Percentiles rank a stretch among this genome's conserved stretches.
Conservation (phyloP, 1,140 invertebrate species). For the Laupala kohalensis region DNA sequence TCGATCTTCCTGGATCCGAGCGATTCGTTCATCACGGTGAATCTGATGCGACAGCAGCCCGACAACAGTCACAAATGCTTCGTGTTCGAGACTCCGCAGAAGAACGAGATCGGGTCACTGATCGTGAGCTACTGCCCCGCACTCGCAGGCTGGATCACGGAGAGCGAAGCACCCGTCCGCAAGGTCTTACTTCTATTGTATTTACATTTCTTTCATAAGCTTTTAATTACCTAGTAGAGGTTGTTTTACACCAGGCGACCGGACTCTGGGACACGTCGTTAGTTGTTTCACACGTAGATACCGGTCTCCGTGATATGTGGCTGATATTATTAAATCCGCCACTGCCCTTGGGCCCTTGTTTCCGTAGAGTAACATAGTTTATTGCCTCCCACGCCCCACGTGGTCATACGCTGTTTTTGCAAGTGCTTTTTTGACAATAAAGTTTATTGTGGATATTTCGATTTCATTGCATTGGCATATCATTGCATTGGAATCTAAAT, state of each 20-base stretch:
- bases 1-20: conserved; percentile 83
- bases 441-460: too few species aligned
- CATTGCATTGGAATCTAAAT: too few species aligned
- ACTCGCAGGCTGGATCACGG: conserved; percentile 72
- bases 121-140: conserved; percentile 83
- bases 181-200: conserved; percentile 40
- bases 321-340: too few species aligned
- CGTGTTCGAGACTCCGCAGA: conserved; percentile 82
- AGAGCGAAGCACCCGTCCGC: conserved; percentile 55
- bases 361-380: too few species aligned
- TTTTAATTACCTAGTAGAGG: background rate
- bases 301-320: too few species aligned
- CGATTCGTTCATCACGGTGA: conserved; percentile 82
- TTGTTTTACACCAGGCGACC: background rate
- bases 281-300: background rate
- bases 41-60: conserved; percentile 42
- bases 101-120: conserved; percentile 80
- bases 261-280: too few species aligned
- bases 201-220: background rate
- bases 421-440: too few species aligned
- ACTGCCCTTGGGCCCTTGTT: too few species aligned
- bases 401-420: too few species aligned
- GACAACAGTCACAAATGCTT: conserved; percentile 71
- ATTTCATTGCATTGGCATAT: too few species aligned
- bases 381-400: too few species aligned